Evolutionary conservation across 2,888 invertebrate genomes (phyloP).

Genomic region (Drosophila prostipennis): DNA sequence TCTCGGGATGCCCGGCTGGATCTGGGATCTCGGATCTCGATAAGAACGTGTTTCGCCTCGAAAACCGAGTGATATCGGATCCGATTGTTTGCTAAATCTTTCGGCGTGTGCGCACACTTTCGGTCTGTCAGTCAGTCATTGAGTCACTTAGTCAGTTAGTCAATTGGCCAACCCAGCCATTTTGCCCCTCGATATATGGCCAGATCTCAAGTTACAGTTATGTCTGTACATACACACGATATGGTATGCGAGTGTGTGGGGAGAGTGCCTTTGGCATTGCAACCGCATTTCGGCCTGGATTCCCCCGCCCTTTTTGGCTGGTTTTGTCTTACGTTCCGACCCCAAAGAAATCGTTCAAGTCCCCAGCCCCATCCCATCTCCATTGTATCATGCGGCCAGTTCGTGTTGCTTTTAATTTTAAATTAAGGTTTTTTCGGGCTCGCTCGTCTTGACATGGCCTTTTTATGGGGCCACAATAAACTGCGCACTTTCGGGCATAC

Average conservation of each 20-base stretch:
- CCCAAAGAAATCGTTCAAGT: conserved; percentile 24
- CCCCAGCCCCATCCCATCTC: conserved; percentile 24
- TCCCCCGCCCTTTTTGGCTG: conserved; percentile 31
- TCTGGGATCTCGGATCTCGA: conserved; percentile 13
- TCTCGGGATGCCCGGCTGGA: conserved; percentile 11
- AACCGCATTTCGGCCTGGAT: conserved; percentile 52
- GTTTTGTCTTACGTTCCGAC: conserved; percentile 35
- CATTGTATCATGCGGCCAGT: conserved; percentile 57
- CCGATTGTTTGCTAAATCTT: conserved; percentile 7
- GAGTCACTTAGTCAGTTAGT: conserved; percentile 36
- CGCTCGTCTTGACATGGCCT: conserved; percentile 31
- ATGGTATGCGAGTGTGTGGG: conserved; percentile 1
- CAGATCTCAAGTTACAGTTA: conserved; percentile 65
- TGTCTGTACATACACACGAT: conserved; percentile 8
- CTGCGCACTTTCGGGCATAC: conserved; percentile 53
- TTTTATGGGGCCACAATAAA: conserved; percentile 54
- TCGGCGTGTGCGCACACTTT: conserved; percentile 22
- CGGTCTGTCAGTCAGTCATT: conserved; percentile 31
- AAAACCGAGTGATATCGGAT: conserved; percentile 23
- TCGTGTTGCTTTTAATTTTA: conserved; percentile 49
- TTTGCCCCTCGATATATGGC: conserved; percentile 56
- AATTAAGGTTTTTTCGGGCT: conserved; percentile 28
- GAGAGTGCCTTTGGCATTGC: conserved; percentile 29
- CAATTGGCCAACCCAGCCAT: conserved; percentile 20
- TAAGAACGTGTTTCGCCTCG: conserved; percentile 22